Evolutionary conservation across 2,113 vertebrate genomes (phyloP).

Genomic region (Boleophthalmus pectinirostris): DNA sequence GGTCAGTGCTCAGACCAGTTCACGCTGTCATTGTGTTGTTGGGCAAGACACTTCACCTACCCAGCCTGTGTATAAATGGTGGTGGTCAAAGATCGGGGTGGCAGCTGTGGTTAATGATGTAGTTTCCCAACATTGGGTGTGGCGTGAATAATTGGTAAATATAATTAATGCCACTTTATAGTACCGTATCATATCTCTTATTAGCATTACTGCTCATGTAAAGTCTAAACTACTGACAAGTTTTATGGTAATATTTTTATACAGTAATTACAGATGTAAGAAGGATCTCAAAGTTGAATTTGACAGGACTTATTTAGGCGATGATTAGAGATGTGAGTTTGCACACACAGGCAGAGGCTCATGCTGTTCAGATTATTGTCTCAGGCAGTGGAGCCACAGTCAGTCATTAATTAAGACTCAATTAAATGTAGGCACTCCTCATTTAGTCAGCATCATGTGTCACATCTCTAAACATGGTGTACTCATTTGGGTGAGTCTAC

Average conservation of each 20-base stretch:
- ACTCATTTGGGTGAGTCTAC: background rate
- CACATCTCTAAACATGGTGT: background rate
- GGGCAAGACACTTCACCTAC: too few relatives aligned
- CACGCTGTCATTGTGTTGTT: too few relatives aligned
- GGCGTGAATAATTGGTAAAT: too few relatives aligned
- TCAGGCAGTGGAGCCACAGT: background rate
- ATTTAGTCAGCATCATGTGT: background rate
- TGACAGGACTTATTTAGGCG: background rate
- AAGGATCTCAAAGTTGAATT: background rate
- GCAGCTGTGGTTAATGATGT: too few relatives aligned
- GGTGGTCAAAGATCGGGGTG: too few relatives aligned
- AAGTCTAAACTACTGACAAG: background rate
- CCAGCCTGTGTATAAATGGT: too few relatives aligned
- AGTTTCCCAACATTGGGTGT: too few relatives aligned
- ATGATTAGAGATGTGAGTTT: conserved; percentile 3
- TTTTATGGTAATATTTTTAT: background rate
- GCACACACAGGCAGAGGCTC: conserved; percentile 1
- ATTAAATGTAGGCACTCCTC: conserved; percentile 10
- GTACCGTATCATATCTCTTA: too few relatives aligned
- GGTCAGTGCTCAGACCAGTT: too few relatives aligned
- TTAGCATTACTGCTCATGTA: background rate
- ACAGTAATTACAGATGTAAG: background rate
- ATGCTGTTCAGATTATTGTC: background rate
- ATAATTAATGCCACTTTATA: too few relatives aligned
- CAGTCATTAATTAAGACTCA: conserved; percentile 1